Conservation (phyloP, 2,113 vertebrate species). For the Serilophus lunatus region DNA sequence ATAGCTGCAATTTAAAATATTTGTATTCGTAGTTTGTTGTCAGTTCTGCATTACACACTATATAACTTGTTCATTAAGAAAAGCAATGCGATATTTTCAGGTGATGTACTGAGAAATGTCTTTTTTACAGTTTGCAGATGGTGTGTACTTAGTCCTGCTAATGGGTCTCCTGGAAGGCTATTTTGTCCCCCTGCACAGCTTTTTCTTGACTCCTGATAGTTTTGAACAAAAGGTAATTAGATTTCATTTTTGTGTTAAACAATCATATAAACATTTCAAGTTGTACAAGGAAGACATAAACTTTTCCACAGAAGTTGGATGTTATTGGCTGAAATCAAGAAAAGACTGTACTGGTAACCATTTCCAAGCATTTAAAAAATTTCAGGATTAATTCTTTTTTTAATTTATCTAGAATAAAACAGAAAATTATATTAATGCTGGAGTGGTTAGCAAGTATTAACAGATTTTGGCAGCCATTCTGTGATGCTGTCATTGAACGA, state of each 20-base stretch:
- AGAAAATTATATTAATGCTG: not conserved
- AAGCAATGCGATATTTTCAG: not conserved
- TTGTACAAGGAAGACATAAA: not conserved
- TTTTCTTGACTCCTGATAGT: conserved; percentile 96
- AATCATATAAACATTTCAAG: not conserved
- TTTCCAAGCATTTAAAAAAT: not conserved
- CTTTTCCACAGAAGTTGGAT: not conserved
- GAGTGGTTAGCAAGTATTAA: not conserved
- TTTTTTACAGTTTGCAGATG: conserved; percentile 91
- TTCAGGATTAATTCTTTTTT: not conserved
- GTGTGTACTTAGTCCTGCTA: conserved; percentile 94
- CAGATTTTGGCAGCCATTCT: conserved; percentile 1
- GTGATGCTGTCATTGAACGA: not conserved
- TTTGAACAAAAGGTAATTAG: conserved; percentile 94
- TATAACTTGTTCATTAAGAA: not conserved
- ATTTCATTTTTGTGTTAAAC: not conserved
- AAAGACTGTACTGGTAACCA: not conserved
- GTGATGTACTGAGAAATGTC: not conserved
- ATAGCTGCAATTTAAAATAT: not conserved
- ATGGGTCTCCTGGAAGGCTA: conserved; percentile 98
- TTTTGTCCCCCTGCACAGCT: conserved; percentile 95
- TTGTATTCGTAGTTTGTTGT: not conserved
- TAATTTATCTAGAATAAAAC: not conserved
- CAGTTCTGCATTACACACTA: not conserved
- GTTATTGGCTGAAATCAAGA: not conserved